Evolutionary conservation across 2,888 invertebrate species (phyloP), one percentile per base, ranked within the genome.

Genomic region (Drosophila pegasa): DNA sequence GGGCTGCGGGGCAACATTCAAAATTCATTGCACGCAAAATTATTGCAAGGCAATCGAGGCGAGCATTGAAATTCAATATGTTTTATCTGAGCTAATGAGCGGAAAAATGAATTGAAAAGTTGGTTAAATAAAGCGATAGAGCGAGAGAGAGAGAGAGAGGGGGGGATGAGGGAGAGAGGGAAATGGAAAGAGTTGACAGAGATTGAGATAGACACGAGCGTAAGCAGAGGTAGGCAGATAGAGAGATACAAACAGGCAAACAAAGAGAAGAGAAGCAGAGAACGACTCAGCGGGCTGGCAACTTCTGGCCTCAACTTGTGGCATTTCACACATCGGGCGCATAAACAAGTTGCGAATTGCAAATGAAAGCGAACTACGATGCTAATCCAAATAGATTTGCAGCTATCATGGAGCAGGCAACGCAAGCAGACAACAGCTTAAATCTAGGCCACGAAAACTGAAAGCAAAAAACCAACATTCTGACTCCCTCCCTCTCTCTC

Each of bases 331-430:
- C 35, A 9, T 5, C 31, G 27, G 8, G 4, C 8, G 71, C 27
- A 48, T 20, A n/a, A 66, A 52, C 60, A 29, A 51, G 31, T 65
- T 65, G 59, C 14, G 73, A 72, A 72, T 60, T 56, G 10, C 27
- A 48, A 59, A 45, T 25, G 35, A 25, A 55, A 45, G 2, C 18
- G 37, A 27, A 14, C 18, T 33, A 25, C 20, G 47, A 48, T 48
- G 47, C 18, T 29, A 31, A 29, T 31, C 60, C 22, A 38, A 61
- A 20, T 40, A 10, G 62, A 61, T 48, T 61, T 61, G 16, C 47
- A 22, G 47, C 31, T 47, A 31, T 33, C 62, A 14, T n/a, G 14
- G n/a, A 31, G 31, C 27, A n/a, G 8, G 31, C 10, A 2, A 14
- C 2, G 33, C 20, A 20, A 43, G 29, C 33, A 40, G 31, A 20